These are phyloP conservation scores for Coregonus ussuriensis DNA, from an alignment of 2,797 vertebrate species.

Conservation along the genomic window DNA sequence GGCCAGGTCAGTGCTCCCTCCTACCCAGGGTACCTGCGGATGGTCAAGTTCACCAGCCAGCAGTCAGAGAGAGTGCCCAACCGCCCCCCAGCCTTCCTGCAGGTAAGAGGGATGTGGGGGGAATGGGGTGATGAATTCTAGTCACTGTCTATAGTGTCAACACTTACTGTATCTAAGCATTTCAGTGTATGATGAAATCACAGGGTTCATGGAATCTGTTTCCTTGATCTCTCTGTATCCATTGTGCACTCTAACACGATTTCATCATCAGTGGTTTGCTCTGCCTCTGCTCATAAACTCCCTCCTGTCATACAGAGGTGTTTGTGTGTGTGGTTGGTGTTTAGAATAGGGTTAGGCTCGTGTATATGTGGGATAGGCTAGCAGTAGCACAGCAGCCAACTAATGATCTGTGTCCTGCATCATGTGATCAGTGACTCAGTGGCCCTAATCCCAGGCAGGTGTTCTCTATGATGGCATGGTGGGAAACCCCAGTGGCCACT, in stretches of 20 bases:
- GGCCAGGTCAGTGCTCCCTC: slow-evolving; percentile 96
- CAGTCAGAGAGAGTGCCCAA: slow-evolving; percentile 70
- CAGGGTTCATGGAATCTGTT: not conserved
- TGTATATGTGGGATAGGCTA: not conserved
- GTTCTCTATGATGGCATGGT: slow-evolving; percentile 44
- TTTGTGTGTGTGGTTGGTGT: slow-evolving; percentile 14
- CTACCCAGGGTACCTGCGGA: slow-evolving; percentile 93
- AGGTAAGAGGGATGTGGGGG: slow-evolving; percentile 75
- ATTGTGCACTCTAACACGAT: slow-evolving; percentile 56
- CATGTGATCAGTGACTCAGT: slow-evolving; percentile 51
- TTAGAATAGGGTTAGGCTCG: not conserved
- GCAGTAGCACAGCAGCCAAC: slow-evolving; percentile 17
- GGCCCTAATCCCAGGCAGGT: slow-evolving; percentile 39
- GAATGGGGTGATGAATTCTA: not conserved
- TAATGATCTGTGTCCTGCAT: slow-evolving; percentile 42
- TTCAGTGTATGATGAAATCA: not conserved
- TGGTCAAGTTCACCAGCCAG: slow-evolving; percentile 88
- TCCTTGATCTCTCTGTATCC: not conserved
- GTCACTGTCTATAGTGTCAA: not conserved
- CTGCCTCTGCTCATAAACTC: slow-evolving; percentile 1
- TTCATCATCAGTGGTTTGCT: slow-evolving; percentile 51
- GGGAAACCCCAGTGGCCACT: slow-evolving; percentile 21
- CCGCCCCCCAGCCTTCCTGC: slow-evolving; percentile 90
- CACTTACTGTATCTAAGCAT: not conserved
- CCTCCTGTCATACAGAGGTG: slow-evolving; percentile 30